A percentile compares a stretch with the other conserved stretches of the same genome.
phyloP scores from a whole-genome alignment of 1,140 invertebrate genomes.

The Drosophila azteca region DNA sequence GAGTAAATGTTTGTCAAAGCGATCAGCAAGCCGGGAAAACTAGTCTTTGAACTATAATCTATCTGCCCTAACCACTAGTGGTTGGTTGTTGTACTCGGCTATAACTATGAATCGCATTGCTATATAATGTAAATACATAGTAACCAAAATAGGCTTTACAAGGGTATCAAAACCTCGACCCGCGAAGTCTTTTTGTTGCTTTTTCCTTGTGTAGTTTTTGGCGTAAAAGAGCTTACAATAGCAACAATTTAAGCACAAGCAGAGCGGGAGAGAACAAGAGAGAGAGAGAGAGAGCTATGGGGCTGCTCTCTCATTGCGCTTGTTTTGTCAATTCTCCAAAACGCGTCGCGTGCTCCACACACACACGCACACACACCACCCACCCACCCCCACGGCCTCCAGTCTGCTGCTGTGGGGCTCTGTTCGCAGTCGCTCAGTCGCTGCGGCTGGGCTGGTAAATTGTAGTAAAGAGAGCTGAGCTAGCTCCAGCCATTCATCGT shows the following conservation, averaged over 20 bases:
- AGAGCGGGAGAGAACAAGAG: constrained; percentile 7
- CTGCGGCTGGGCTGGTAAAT: constrained; percentile 35
- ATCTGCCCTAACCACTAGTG: too few relatives aligned
- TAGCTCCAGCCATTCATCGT: constrained; percentile 70
- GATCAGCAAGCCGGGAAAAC: too few relatives aligned
- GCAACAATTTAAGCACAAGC: constrained; percentile 50
- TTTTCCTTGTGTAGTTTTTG: constrained; percentile 30
- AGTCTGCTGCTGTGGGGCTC: constrained; percentile 16
- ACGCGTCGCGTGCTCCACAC: constrained; percentile 58
- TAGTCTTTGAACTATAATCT: too few relatives aligned
- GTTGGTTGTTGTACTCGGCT: too few relatives aligned
- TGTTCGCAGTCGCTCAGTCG: constrained; percentile 10
- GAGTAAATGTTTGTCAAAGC: too few relatives aligned
- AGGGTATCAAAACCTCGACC: too few relatives aligned
- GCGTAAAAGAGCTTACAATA: constrained; percentile 59
- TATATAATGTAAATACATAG: too few relatives aligned
- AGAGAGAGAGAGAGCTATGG: too few relatives aligned
- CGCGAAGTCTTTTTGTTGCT: neutral
- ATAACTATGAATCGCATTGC: too few relatives aligned
- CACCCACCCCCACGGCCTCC: constrained; percentile 29
- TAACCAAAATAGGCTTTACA: too few relatives aligned
- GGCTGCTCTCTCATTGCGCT: constrained; percentile 46
- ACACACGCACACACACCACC: neutral
- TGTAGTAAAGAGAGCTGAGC: constrained; percentile 59
- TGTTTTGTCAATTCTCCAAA: constrained; percentile 76